Percentiles rank a stretch among this genome's conserved stretches.
Evolutionary conservation across 2,113 vertebrate species (phyloP).

Genomic region (Elgaria multicarinata): DNA sequence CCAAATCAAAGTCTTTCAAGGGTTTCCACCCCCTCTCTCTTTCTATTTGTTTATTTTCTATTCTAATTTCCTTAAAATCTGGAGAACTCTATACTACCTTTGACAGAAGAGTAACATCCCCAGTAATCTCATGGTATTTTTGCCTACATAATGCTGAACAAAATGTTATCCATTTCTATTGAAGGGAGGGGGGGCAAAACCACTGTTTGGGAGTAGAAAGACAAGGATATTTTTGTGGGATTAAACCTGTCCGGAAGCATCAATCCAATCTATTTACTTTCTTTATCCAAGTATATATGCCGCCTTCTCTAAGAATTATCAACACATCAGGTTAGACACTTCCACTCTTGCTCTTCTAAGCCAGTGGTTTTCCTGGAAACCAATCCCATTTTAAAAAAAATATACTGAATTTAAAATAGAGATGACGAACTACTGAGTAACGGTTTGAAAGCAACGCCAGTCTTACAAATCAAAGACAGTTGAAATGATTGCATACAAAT

Average conservation of each 20-base stretch:
- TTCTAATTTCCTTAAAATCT: background rate
- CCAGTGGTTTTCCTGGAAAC: conserved; percentile 14
- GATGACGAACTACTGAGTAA: background rate
- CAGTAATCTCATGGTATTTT: background rate
- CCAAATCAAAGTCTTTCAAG: background rate
- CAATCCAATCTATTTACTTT: background rate
- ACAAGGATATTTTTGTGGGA: background rate
- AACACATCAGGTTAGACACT: background rate
- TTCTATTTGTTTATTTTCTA: background rate
- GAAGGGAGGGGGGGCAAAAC: background rate
- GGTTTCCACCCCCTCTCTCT: background rate
- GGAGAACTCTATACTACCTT: background rate
- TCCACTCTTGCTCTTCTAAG: background rate
- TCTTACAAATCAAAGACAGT: conserved; percentile 42
- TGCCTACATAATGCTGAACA: background rate
- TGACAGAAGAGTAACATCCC: background rate
- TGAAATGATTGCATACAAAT: conserved; percentile 32
- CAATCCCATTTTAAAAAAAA: too few relatives aligned
- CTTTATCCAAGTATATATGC: background rate
- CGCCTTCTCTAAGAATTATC: background rate
- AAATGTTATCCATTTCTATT: background rate
- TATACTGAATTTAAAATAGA: background rate
- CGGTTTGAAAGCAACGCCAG: conserved; percentile 31
- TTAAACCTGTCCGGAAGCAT: background rate
- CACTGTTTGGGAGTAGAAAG: background rate